A percentile compares a stretch with the other conserved stretches of the same genome.
Evolutionary conservation across 1,140 invertebrate genomes (phyloP).

Genomic region (roundworm (Caenorhabditis elegans)): DNA sequence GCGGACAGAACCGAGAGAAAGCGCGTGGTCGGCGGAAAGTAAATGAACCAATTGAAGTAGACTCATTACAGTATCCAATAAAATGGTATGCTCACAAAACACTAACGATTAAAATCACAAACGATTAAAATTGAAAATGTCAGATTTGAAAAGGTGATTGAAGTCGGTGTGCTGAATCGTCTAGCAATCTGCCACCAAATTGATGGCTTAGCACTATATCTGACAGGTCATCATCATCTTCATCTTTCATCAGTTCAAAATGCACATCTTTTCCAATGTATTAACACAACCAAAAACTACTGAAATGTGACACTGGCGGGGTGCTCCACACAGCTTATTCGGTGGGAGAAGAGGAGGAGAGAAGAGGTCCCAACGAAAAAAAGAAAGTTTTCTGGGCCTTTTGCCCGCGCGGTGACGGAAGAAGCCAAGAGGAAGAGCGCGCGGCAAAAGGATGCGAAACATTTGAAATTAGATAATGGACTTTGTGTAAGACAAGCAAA

Average conservation of each 20-base stretch:
- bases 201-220: too few relatives aligned
- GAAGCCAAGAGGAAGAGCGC: neutral
- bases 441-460: slow-evolving; percentile 10
- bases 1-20: neutral
- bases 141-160: too few relatives aligned
- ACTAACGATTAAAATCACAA: too few relatives aligned
- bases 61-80: too few relatives aligned
- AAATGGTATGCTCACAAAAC: too few relatives aligned
- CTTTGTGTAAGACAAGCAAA: slow-evolving; percentile 32
- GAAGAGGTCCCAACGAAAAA: slow-evolving; percentile 11
- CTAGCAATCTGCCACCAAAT: too few relatives aligned
- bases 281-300: slow-evolving; percentile 19
- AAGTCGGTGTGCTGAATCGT: too few relatives aligned
- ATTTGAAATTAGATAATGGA: slow-evolving; percentile 34
- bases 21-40: neutral
- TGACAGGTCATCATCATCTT: too few relatives aligned
- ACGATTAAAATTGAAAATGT: too few relatives aligned
- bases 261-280: neutral
- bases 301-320: slow-evolving; percentile 17
- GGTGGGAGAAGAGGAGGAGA: neutral
- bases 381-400: slow-evolving; percentile 8
- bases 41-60: neutral
- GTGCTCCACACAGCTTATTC: neutral
- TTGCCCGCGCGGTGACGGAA: neutral
- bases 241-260: too few relatives aligned